Percentiles rank a stretch among this genome's conserved stretches.
Evolutionary conservation across 1,140 invertebrate species (phyloP).

Genomic region (Pachypeltis micranthus): DNA sequence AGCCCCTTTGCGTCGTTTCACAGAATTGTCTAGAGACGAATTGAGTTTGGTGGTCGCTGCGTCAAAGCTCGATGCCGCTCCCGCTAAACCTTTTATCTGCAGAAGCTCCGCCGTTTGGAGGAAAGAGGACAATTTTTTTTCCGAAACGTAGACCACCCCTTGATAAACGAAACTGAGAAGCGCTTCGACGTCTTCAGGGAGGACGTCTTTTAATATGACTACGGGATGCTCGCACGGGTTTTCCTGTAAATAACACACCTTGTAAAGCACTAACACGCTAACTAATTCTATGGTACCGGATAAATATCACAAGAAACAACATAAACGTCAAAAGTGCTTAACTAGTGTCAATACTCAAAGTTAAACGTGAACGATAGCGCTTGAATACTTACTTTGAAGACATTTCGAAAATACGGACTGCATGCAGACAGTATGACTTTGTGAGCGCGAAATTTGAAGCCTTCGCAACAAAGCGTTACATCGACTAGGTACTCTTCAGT

Average conservation of each 20-base stretch:
- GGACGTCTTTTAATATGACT: conserved; percentile 70
- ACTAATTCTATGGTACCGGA: too few species aligned
- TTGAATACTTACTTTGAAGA: conserved; percentile 54
- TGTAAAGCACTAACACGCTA: conserved; percentile 1
- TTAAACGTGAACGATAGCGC: background rate
- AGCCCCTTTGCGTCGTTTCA: conserved; percentile 25
- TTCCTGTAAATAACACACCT: conserved; percentile 53
- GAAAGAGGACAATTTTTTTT: conserved; percentile 75
- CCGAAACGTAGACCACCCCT: conserved; percentile 82
- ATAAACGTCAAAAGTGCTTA: background rate
- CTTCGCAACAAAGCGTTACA: conserved; percentile 69
- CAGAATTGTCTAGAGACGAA: conserved; percentile 1
- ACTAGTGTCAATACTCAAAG: background rate
- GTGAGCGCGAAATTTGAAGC: conserved; percentile 60
- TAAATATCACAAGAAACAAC: too few species aligned
- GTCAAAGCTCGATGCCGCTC: conserved; percentile 34
- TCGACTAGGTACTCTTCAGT: conserved; percentile 72
- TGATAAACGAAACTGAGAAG: conserved; percentile 74
- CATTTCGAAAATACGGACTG: conserved; percentile 69
- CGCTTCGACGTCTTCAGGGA: conserved; percentile 59
- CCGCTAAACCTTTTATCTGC: conserved; percentile 76
- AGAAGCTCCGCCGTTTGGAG: conserved; percentile 75
- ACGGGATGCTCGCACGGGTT: conserved; percentile 77
- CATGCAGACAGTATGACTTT: conserved; percentile 67
- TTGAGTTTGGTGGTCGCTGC: conserved; percentile 19